Conservation (phyloP, 2,797 vertebrate species). For the Acrossocheilus fasciatus region DNA sequence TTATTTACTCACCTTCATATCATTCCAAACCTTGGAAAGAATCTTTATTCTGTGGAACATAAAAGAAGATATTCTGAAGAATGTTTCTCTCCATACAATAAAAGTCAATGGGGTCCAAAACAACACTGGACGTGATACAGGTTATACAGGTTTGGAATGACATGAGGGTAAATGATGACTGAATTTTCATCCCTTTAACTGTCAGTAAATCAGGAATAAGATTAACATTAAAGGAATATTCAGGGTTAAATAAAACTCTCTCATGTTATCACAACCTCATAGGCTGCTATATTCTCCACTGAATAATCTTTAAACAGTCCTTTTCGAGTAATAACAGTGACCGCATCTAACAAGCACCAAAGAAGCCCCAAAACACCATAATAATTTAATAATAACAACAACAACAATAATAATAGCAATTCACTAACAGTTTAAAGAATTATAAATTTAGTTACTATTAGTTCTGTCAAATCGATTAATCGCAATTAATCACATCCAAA, state of each 20-base stretch:
- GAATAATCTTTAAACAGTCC: background rate
- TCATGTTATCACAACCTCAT: background rate
- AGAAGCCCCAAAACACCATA: background rate
- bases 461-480: too few relatives aligned
- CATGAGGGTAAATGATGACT: background rate
- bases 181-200: background rate
- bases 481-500: background rate
- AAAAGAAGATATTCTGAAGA: background rate
- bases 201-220: background rate
- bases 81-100: background rate
- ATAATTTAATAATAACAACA: background rate
- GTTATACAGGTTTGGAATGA: background rate
- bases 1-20: background rate
- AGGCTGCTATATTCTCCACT: background rate
- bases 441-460: too few relatives aligned
- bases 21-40: background rate
- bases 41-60: background rate
- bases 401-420: too few relatives aligned
- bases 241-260: background rate
- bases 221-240: conserved; percentile 10
- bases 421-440: too few relatives aligned
- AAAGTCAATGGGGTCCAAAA: background rate
- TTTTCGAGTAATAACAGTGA: background rate
- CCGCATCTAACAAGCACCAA: background rate
- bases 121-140: background rate